Evolutionary conservation across 92 coral and sea anemone genomes (phyloP), one percentile per base, ranked within the genome.

Genomic region (Porites lobata): DNA sequence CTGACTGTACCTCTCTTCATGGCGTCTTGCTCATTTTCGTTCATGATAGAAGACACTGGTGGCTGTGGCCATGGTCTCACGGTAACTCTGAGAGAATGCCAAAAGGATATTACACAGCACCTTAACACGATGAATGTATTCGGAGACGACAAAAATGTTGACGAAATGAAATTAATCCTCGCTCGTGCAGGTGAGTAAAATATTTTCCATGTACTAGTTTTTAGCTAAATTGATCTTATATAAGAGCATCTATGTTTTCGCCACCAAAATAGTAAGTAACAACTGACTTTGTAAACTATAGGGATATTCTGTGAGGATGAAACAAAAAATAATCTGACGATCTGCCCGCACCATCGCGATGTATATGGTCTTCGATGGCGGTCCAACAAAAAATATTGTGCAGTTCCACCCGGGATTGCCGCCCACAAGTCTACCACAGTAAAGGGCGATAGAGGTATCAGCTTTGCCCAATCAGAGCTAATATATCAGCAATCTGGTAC

Each of bases 401-500:
- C 80, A 15, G 80, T 76, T 58, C 80, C 80, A 17, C 10, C 50
- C 67, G 57, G 77, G 69, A 58, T 84, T 29, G 88, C 88, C 56
- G 83, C 66, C 43, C 92, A 89, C 84, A 72, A 83, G 56, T 62
- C 65, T 17, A 32, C 9, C 52, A 52, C 84, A 52, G 72, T 56
- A 32, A 89, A 83, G 70, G 92, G 89, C 52, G 79, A 89, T 72
- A 58, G 84, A 24, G 87, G 92, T 4, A 70, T 89, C 18, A 79
- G 84, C 83, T 61, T 78, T 72, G 62, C 70, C 17, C 78, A 83
- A 29, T 83, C 88, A 19, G 68, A 69, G 47, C 6, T 82, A 54
- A 56, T 89, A 69, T 57, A 52, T 67, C 79, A 77, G n/a, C 63
- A 78, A 43, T 75, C 79, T 50, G 26, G 65, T 18, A 75, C 80